phyloP scores from a whole-genome alignment of 1,140 invertebrate genomes.

The Tenebrio molitor region DNA sequence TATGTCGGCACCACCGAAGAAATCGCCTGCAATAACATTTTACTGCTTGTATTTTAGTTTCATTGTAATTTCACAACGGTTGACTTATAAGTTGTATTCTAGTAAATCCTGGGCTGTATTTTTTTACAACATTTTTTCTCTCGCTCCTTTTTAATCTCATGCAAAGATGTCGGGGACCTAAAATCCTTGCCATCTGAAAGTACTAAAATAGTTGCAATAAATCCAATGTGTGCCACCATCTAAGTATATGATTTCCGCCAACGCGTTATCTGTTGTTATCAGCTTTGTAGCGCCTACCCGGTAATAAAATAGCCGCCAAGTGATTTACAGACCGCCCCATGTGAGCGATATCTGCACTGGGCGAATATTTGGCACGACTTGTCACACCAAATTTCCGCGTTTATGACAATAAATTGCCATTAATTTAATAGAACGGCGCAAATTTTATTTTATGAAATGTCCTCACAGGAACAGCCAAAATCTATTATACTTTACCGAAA shows the following conservation, averaged over 20 bases:
- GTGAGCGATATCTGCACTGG: constrained; percentile 48
- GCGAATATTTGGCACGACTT: constrained; percentile 46
- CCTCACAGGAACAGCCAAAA: not conserved
- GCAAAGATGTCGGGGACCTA: too few relatives aligned
- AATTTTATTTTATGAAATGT: not conserved
- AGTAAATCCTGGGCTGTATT: too few relatives aligned
- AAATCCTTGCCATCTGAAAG: too few relatives aligned
- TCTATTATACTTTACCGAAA: too few relatives aligned
- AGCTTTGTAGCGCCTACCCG: constrained; percentile 38
- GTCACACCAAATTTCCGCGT: constrained; percentile 34
- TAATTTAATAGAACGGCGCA: not conserved
- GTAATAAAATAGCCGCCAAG: constrained; percentile 49
- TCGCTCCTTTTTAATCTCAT: too few relatives aligned
- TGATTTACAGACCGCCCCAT: constrained; percentile 48
- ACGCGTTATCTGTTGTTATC: constrained; percentile 49
- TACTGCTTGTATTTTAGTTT: too few relatives aligned
- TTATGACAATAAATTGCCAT: constrained; percentile 15
- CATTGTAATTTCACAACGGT: too few relatives aligned
- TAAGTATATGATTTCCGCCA: constrained; percentile 39
- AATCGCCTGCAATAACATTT: too few relatives aligned
- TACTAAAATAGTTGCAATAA: constrained; percentile 27
- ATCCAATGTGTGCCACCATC: constrained; percentile 14
- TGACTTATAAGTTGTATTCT: too few relatives aligned
- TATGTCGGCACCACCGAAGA: too few relatives aligned
- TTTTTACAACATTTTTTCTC: too few relatives aligned